A percentile compares a stretch with the other conserved stretches of the same genome.
Conservation (phyloP, 2,797 vertebrate genomes). For the Malurus leucopterus region DNA sequence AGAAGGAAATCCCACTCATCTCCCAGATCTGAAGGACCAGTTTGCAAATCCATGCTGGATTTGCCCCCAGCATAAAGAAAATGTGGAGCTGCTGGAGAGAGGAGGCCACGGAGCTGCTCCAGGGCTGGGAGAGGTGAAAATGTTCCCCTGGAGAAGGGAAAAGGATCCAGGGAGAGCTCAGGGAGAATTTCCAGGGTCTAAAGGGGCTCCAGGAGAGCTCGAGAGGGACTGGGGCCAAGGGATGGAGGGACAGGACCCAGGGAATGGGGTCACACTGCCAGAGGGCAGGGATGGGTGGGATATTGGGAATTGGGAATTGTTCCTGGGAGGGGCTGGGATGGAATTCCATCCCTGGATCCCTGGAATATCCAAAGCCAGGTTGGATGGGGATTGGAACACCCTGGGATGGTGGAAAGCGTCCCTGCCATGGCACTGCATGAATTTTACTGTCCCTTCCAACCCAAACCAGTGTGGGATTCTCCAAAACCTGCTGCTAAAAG, state of each 20-base stretch:
- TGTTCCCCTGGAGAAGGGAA: neutral
- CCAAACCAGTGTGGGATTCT: neutral
- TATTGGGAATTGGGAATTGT: neutral
- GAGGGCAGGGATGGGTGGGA: neutral
- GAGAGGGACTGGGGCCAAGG: neutral
- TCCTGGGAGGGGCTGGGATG: rapidly evolving
- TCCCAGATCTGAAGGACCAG: neutral
- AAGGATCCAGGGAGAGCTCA: neutral
- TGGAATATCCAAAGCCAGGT: rapidly evolving
- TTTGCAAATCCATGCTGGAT: neutral
- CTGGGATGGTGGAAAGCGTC: rapidly evolving
- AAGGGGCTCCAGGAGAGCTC: neutral
- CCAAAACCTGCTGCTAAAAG: neutral
- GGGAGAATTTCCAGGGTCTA: neutral
- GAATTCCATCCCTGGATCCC: neutral
- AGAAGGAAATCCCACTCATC: neutral
- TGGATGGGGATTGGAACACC: neutral
- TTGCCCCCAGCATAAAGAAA: neutral
- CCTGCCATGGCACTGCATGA: too few species aligned
- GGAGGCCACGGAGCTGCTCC: neutral
- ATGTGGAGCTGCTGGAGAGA: neutral
- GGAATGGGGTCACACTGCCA: neutral
- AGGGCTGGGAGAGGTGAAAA: neutral
- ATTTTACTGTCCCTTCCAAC: neutral
- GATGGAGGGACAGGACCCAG: neutral